A percentile compares a stretch with the other conserved stretches of the same genome.
Evolutionary conservation across 2,888 invertebrate genomes (phyloP).

Genomic region (Stenodera caucasica): DNA sequence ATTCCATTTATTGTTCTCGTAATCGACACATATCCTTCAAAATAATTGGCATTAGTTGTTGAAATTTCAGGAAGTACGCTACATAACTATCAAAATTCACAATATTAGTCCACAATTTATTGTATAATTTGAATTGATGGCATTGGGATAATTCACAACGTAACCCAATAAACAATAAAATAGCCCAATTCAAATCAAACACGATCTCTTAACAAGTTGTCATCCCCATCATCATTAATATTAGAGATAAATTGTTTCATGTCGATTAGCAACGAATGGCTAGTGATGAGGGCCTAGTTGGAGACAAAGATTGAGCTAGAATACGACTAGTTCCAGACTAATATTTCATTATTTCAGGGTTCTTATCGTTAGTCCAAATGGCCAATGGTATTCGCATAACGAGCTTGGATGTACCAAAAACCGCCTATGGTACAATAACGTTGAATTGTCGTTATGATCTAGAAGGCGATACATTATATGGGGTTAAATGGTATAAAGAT

Average conservation of each 20-base stretch:
- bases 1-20: background rate
- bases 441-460: slow-evolving; percentile 48
- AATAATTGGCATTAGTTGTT: background rate
- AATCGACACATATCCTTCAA: background rate
- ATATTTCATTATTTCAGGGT: background rate
- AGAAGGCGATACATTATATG: slow-evolving; percentile 43
- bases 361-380: background rate
- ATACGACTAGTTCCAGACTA: too few relatives aligned
- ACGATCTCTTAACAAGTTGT: too few relatives aligned
- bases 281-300: too few relatives aligned
- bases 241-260: too few relatives aligned
- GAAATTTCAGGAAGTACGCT: background rate
- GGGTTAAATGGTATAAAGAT: slow-evolving; percentile 52
- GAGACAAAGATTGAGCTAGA: too few relatives aligned
- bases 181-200: too few relatives aligned
- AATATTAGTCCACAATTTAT: background rate
- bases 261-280: too few relatives aligned
- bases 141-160: background rate
- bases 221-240: too few relatives aligned
- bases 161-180: too few relatives aligned
- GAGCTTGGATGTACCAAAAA: slow-evolving; percentile 43
- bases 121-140: background rate
- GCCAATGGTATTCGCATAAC: slow-evolving; percentile 32
- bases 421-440: slow-evolving; percentile 40
- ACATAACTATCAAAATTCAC: background rate